Evolutionary conservation across 2,888 invertebrate genomes (phyloP), one percentile per base, ranked within the genome.

Genomic region (Cantharis lateralis): DNA sequence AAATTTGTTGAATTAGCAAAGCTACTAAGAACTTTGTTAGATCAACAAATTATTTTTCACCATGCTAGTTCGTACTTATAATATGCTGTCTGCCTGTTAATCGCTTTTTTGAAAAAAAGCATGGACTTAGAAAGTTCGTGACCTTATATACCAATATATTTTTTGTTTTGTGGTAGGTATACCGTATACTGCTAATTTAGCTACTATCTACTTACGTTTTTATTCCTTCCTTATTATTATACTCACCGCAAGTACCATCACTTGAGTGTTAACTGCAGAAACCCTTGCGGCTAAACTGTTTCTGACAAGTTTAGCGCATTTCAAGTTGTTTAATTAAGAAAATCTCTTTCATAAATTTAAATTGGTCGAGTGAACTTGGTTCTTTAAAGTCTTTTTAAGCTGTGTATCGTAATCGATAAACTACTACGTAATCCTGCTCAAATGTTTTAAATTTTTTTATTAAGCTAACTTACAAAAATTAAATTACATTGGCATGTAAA

Each of bases 401-500:
- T 32, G 13, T 11, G 11, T 3, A 18, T 18, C 2, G 18, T 28
- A 28, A 28, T 28, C 24, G 2, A 24, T 24, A 4, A 24, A 24
- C 7, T 24, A 24, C 4, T 11, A n/a, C n/a, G n/a, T n/a, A n/a
- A n/a, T n/a, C n/a, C 73, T 73, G 73, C 76, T n/a, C n/a, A 70
- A 77, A 48, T 62, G 62, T 73, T 24, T 77, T 70, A 70, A 68
- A 73, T 66, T 66, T 66, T 66, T 15, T 20, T 66, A 73, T 77
- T 73, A 70, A 66, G 70, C 72, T 73, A 73, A n/a, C 61, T 74
- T 70, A 74, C 64, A 73, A 24, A 9, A 24, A 28, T 77, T 73
- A 72, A 72, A 76, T 70, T 77, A 73, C 72, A 77, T 73, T 70
- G 70, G 62, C 70, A 66, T 68, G 48, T 74, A 74, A 74, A 74